phyloP scores from a whole-genome alignment of 2,797 vertebrate species.

The Salarias fasciatus region DNA sequence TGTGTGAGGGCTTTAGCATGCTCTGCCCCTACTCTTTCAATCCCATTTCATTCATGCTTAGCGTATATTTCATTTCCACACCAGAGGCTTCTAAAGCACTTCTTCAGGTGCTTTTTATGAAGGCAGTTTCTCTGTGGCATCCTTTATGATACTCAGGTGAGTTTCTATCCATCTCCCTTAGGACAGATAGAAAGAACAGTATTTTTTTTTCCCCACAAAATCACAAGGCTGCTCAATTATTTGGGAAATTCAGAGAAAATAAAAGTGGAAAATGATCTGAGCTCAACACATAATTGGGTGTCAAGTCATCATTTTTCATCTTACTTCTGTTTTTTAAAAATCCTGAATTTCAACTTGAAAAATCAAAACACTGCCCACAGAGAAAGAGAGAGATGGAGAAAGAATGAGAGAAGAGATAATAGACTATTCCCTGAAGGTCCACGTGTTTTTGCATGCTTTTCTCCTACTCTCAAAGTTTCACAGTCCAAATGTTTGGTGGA shows the following conservation, averaged over 20 bases:
- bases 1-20: constrained; percentile 59
- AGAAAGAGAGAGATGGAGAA: too few species aligned
- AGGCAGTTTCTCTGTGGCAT: constrained; percentile 60
- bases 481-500: too few species aligned
- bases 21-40: constrained; percentile 58
- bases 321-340: constrained; percentile 26
- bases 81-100: constrained; percentile 66
- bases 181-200: constrained; percentile 67
- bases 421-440: too few species aligned
- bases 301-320: too few species aligned
- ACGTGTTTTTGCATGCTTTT: too few species aligned
- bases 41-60: constrained; percentile 69
- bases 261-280: constrained; percentile 26
- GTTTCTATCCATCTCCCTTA: constrained; percentile 61
- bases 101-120: constrained; percentile 71
- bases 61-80: constrained; percentile 72
- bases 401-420: too few species aligned
- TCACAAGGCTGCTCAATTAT: constrained; percentile 31
- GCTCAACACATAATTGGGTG: constrained; percentile 1
- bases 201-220: constrained; percentile 56
- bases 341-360: constrained; percentile 34
- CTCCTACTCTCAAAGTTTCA: too few species aligned
- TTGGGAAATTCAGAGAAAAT: constrained; percentile 16
- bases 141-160: constrained; percentile 68
- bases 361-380: neutral